phyloP scores from a whole-genome alignment of 2,113 vertebrate genomes.

The Proterorhinus semilunaris region DNA sequence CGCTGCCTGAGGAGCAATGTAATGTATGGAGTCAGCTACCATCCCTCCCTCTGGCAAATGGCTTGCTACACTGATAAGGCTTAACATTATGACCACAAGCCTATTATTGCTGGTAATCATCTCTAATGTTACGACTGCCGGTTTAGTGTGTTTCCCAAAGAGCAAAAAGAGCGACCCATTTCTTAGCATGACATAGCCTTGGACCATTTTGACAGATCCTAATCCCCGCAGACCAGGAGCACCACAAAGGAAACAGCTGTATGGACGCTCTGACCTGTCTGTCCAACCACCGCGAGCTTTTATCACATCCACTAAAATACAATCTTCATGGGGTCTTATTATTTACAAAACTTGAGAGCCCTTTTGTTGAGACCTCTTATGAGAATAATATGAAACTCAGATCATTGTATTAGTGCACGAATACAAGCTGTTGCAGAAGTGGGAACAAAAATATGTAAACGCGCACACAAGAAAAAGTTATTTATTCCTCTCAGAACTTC shows the following conservation, averaged over 20 bases:
- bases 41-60: constrained; percentile 64
- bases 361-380: too few relatives aligned
- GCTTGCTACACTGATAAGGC: constrained; percentile 15
- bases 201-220: too few relatives aligned
- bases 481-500: not conserved
- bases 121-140: not conserved
- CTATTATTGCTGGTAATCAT: not conserved
- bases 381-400: too few relatives aligned
- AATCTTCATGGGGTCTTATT: too few relatives aligned
- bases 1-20: constrained; percentile 66
- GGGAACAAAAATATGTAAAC: not conserved
- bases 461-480: not conserved
- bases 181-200: too few relatives aligned
- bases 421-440: not conserved
- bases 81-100: not conserved
- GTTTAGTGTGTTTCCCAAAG: not conserved
- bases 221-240: too few relatives aligned
- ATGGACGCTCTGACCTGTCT: too few relatives aligned
- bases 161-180: not conserved
- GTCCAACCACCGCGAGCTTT: too few relatives aligned
- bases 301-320: too few relatives aligned
- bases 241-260: too few relatives aligned
- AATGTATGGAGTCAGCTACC: constrained; percentile 62
- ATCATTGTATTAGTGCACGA: too few relatives aligned
- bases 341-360: too few relatives aligned